Evolutionary conservation across 1,140 invertebrate genomes (phyloP).

Genomic region (Elysia chlorotica): DNA sequence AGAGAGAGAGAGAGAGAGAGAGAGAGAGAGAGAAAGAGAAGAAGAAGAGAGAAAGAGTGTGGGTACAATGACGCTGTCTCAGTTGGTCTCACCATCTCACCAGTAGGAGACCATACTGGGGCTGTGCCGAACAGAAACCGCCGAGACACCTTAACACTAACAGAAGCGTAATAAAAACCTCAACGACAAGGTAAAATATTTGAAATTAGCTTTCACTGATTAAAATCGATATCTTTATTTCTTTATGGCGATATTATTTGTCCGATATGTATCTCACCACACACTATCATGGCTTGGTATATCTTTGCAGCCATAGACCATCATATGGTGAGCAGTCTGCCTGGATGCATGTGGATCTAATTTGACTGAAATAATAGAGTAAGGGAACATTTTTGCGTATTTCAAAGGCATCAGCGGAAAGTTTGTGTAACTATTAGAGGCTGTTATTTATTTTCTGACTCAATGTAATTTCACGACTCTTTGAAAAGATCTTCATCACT

Average conservation of each 20-base stretch:
- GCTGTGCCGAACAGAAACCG: too few relatives aligned
- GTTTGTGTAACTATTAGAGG: neutral
- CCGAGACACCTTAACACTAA: neutral
- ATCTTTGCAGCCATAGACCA: conserved; percentile 88
- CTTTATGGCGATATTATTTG: neutral
- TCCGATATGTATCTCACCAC: conserved; percentile 74
- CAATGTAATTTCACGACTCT: neutral
- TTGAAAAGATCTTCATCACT: neutral
- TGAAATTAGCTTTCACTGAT: too few relatives aligned
- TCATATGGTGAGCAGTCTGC: conserved; percentile 92
- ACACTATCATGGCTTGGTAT: conserved; percentile 79
- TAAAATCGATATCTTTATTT: too few relatives aligned
- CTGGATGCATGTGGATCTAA: conserved; percentile 93
- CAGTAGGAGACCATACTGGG: too few relatives aligned
- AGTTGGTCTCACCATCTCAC: too few relatives aligned
- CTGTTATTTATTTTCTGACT: neutral
- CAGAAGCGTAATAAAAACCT: neutral
- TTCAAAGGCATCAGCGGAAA: too few relatives aligned
- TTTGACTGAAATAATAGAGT: conserved; percentile 70
- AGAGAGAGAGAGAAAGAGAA: too few relatives aligned
- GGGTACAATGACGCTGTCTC: too few relatives aligned
- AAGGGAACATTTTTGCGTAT: too few relatives aligned
- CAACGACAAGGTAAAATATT: too few relatives aligned
- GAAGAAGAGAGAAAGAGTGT: too few relatives aligned
- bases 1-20: too few relatives aligned